Evolutionary conservation across 2,797 vertebrate genomes (phyloP).

Genomic region (Peromyscus eremicus): DNA sequence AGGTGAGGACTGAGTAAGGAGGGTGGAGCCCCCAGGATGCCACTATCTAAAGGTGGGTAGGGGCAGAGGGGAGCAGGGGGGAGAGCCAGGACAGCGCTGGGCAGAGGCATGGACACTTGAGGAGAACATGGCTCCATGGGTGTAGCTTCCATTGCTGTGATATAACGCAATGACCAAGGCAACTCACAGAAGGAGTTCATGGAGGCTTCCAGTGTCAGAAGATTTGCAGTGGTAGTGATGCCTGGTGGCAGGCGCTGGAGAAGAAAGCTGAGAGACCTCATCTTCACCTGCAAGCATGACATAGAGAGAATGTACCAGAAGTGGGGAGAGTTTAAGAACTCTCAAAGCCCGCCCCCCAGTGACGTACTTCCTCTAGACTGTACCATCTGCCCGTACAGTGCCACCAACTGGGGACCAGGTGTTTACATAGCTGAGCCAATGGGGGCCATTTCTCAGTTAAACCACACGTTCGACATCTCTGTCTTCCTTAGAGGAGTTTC

Average conservation of each 20-base stretch:
- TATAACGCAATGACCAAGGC: background rate
- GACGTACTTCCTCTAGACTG: background rate
- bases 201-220: background rate
- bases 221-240: background rate
- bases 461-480: accelerated
- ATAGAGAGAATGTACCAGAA: background rate
- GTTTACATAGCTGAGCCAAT: background rate
- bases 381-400: background rate
- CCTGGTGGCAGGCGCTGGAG: background rate
- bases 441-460: background rate
- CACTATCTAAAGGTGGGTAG: background rate
- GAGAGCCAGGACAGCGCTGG: background rate
- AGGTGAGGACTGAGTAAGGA: background rate
- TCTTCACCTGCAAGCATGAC: background rate
- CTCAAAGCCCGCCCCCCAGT: no score
- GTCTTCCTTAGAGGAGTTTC: background rate
- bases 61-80: background rate
- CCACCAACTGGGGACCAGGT: background rate
- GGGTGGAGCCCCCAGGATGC: background rate
- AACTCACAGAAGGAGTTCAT: background rate
- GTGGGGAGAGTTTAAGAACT: background rate
- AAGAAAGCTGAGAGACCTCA: background rate
- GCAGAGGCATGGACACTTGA: background rate
- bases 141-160: background rate
- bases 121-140: background rate